Base-by-base conservation (phyloP, 2,888 invertebrate genomes). In the Neuroscelio doddi region DNA sequence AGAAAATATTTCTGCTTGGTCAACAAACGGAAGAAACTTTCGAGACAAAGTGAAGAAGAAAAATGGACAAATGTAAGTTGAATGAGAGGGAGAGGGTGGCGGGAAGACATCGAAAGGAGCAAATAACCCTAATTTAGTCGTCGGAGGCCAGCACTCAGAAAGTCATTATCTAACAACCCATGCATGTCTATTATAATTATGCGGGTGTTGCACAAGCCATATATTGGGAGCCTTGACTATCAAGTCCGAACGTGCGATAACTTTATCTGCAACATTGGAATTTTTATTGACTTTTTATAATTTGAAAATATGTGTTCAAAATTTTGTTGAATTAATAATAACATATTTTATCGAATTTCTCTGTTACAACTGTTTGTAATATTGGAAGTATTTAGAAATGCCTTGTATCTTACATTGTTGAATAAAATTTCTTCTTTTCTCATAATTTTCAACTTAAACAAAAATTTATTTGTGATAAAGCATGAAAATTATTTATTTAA, bases 121-220 rank as follows among this genome's bases (percentile, higher is more conserved):
- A 80, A 80, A 80, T 80, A 80, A 80, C 80, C 79, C 80, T 80
- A 79, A 80, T 80, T 80, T 80, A 72, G 71, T 73, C 74, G 69
- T 77, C 74, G 72, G 70, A 74, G 73, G 70, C 72, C 73, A 72
- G 76, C 77, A 77, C 77, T 79, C 77, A 75, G 75, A 77, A 76
- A 78, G 79, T 79, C 79, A 80, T 80, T 79, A 80, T 77, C 79
- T 77, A 79, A 79, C 75, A 70, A 74, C 68, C 71, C 66, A 59
- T 64, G 64, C 67, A 66, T 67, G 71, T 57, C 74, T 68, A 72
- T 75, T 76, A 74, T 75, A 78, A 78, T 78, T 78, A 76, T 74
- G 77, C 72, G 71, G 74, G 69, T 71, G 73, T 74, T 71, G 69
- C 69, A 59, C 64, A 56, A 68, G 42, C 46, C 26, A 42, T 42